phyloP scores from a whole-genome alignment of 35 echinoderm and acorn worm genomes.

The Ptychodera flava region DNA sequence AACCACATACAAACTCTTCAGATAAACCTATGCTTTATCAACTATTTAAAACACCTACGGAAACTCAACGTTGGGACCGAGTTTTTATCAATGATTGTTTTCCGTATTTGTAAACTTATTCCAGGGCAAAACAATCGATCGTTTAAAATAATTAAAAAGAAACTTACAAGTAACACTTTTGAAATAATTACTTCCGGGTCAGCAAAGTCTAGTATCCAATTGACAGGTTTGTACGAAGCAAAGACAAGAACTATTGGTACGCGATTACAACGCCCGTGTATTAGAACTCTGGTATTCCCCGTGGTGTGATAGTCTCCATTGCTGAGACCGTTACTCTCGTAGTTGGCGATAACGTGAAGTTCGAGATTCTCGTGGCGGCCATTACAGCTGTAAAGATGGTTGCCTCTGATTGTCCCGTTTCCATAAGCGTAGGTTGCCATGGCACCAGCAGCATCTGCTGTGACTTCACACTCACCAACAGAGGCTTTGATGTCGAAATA shows the following conservation, averaged over 20 bases:
- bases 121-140: no score
- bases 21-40: neutral
- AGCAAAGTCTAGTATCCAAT: neutral
- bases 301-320: neutral
- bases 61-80: neutral
- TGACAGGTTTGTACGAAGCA: neutral
- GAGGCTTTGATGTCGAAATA: slow-evolving; percentile 19
- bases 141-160: no score
- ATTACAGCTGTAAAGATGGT: slow-evolving; percentile 33
- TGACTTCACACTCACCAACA: slow-evolving; percentile 43
- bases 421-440: slow-evolving; percentile 23
- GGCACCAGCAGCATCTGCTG: slow-evolving; percentile 17
- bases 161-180: neutral
- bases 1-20: neutral
- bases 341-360: slow-evolving; percentile 42
- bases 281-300: neutral
- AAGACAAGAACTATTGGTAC: neutral
- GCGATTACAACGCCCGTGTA: neutral
- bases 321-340: slow-evolving; percentile 58
- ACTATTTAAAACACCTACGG: neutral
- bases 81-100: neutral
- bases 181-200: neutral
- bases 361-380: slow-evolving; percentile 1
- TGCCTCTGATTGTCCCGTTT: neutral
- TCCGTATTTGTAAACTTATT: neutral